These are phyloP conservation scores for Drosophila mayaguana DNA, from an alignment of 2,888 invertebrate species.

Conservation along the genomic window DNA sequence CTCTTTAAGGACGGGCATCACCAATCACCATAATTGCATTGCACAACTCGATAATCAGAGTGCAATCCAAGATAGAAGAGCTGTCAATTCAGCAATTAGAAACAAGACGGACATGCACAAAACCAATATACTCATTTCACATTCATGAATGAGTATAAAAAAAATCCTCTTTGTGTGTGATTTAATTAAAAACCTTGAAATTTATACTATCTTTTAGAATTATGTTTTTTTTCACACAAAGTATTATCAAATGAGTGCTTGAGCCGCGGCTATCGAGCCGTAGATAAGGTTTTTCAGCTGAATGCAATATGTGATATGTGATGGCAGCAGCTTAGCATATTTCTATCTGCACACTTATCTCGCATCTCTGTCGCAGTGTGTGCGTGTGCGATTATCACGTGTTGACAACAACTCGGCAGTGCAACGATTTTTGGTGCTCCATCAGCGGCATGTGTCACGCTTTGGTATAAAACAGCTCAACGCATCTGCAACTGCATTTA, in stretches of 20 bases:
- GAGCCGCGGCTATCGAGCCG: neutral
- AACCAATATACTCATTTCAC: too few species aligned
- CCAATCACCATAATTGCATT: neutral
- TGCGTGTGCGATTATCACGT: conserved; percentile 43
- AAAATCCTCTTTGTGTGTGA: neutral
- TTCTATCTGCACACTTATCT: neutral
- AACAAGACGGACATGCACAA: too few species aligned
- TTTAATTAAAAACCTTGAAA: neutral
- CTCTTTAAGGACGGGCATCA: neutral
- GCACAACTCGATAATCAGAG: neutral
- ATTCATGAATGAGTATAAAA: too few species aligned
- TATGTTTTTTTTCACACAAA: neutral
- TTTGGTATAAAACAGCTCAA: conserved; percentile 56
- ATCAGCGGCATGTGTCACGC: conserved; percentile 20
- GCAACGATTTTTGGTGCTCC: conserved; percentile 9
- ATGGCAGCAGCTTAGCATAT: neutral
- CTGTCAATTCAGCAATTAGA: too few species aligned
- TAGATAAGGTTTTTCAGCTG: neutral
- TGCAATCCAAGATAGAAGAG: neutral
- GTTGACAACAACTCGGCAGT: conserved; percentile 13
- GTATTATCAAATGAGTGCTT: neutral
- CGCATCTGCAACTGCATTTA: conserved; percentile 53
- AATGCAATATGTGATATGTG: neutral
- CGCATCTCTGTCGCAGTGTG: neutral
- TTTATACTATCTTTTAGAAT: too few species aligned